Evolutionary conservation across 2,888 invertebrate genomes (phyloP).

Genomic region (Drosophila lutescens): DNA sequence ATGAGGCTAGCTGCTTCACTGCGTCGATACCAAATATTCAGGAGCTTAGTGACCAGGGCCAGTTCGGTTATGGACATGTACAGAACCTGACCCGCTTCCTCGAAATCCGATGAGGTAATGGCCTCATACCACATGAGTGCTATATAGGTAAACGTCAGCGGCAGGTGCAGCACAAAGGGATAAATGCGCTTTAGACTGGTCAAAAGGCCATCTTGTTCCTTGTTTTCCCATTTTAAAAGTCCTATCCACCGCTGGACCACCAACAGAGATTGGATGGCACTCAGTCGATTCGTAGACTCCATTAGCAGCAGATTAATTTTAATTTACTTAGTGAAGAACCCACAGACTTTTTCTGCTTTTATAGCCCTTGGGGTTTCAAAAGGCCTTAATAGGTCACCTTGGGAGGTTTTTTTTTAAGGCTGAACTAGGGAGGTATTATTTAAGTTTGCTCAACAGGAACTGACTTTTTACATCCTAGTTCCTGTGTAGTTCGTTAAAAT

Average conservation of each 20-base stretch:
- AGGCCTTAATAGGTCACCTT: conserved; percentile 13
- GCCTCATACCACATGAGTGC: conserved; percentile 66
- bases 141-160: conserved; percentile 55
- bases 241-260: conserved; percentile 45
- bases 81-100: conserved; percentile 61
- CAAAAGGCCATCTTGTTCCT: conserved; percentile 3
- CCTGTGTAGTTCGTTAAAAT: neutral
- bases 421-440: conserved; percentile 32
- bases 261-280: conserved; percentile 34
- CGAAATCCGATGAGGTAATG: conserved; percentile 47
- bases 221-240: conserved; percentile 45
- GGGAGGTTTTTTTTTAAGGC: neutral
- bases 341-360: conserved; percentile 49
- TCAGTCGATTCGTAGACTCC: conserved; percentile 39
- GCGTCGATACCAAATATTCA: conserved; percentile 62
- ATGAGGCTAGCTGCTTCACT: conserved; percentile 44
- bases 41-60: conserved; percentile 56
- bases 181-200: conserved; percentile 29
- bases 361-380: conserved; percentile 39
- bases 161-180: conserved; percentile 57
- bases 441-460: conserved; percentile 5
- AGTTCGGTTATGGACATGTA: conserved; percentile 69
- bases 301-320: neutral
- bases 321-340: neutral
- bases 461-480: conserved; percentile 14